Evolutionary conservation across 2,888 invertebrate species (phyloP).

Genomic region (Xestia ashworthii): DNA sequence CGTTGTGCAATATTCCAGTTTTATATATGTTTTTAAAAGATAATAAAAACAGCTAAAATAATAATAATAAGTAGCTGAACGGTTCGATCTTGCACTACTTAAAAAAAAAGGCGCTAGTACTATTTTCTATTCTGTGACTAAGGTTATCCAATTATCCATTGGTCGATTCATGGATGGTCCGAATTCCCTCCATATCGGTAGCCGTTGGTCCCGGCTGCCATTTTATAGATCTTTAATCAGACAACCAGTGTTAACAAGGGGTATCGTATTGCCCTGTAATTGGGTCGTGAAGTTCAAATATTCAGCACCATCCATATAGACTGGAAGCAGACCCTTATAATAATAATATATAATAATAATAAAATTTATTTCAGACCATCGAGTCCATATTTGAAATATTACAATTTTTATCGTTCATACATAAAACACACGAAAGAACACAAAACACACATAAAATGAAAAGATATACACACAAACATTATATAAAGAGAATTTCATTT

Average conservation of each 20-base stretch:
- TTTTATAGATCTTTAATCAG: neutral
- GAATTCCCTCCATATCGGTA: neutral
- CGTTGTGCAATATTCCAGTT: constrained; percentile 28
- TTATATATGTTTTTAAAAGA: neutral
- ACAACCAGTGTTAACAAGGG: neutral
- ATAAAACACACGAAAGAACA: too few species aligned
- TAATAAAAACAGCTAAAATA: neutral
- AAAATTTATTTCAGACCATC: too few species aligned
- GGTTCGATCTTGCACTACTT: neutral
- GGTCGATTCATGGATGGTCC: neutral
- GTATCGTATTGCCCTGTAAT: neutral
- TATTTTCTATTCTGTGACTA: neutral
- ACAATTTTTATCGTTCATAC: too few species aligned
- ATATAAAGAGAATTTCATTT: too few species aligned
- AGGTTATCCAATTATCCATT: neutral
- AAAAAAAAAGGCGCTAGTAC: too few species aligned
- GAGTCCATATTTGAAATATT: too few species aligned
- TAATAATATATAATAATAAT: too few species aligned
- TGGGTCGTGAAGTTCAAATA: neutral
- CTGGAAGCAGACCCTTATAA: neutral
- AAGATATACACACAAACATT: too few species aligned
- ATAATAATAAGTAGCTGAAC: neutral
- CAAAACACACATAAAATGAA: too few species aligned
- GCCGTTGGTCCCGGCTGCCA: neutral
- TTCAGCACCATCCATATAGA: neutral